Base-by-base conservation (phyloP, 1,140 invertebrate species). In the Globodera rostochiensis region DNA sequence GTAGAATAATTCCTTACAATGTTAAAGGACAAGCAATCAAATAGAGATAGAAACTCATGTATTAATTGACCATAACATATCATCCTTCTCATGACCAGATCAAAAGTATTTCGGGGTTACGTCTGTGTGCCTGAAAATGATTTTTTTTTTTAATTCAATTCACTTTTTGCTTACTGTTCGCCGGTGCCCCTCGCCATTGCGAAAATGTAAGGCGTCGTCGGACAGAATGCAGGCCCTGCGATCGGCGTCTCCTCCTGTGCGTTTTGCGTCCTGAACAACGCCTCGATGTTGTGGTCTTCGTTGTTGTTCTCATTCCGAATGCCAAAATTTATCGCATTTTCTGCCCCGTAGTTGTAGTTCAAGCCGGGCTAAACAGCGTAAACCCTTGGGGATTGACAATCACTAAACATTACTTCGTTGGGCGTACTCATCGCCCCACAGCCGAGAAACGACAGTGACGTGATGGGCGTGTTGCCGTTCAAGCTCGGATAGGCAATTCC, bases 381-480 rank as follows among this genome's bases (percentile, higher is more conserved):
- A 64, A 19, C 6, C 19, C 19, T 15, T 64, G 57, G 57, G 13
- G 15, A 64, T 6, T 64, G 6, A n/a, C 19, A 53, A 36, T 19
- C 19, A 19, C 6, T 6, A 64, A 19, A 64, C 57, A 50, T 53
- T 57, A 76, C 73, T 11, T 76, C 74, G n/a, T 57, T 57, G 45
- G 74, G 74, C 6, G 74, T 76, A 21, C 74, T 76, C 46, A 66
- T 76, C 66, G 74, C 66, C 5, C 57, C 57, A 21, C 74, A 76
- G 13, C 74, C 74, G 66, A 76, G 66, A 46, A 76, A 76, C 6
- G 74, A 76, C 57, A 76, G 36, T 21, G 57, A 64, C 7, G 74
- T 64, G 57, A 76, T 21, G 36, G 74, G 74, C 19, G 74, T 76
- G 74, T 76, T 76, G 15, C 74, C 74, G 66, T 76, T 76, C 50